Evolutionary conservation across 2,888 invertebrate species (phyloP), one percentile per base, ranked within the genome.

Genomic region (Palloptera scutellata): DNA sequence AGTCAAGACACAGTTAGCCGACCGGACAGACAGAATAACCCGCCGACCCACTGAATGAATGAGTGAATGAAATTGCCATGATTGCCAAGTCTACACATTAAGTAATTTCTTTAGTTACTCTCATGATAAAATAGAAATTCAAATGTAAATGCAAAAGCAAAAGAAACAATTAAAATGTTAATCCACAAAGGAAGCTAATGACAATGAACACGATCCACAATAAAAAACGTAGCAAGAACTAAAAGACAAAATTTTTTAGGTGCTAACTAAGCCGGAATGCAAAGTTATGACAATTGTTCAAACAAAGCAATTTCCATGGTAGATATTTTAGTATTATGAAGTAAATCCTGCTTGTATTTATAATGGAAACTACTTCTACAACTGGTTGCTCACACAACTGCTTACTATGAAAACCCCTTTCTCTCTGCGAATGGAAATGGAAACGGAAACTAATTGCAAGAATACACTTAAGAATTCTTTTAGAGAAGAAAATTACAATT

Each of bases 121-220:
- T 48, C 48, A n/a, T n/a, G 48, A 53, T 11, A 19, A 15, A 53
- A 53, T 53, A 8, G 10, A 66, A 66, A 54, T 53, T 15, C 43
- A 30, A 30, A 66, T 61, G 65, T 53, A 66, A 66, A 65, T 60
- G 65, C 43, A 30, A 30, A 66, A 54, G 65, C 60, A 66, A 66
- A 65, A 53, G 65, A 60, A 65, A 59, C 53, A 65, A 65, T 65
- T 60, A 60, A 54, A 65, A 65, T 60, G 65, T 52, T 65, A 59
- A 54, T 65, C 13, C 65, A 13, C 20, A 12, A 19, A 65, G 53
- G 43, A 65, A 42, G 53, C 53, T 65, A 60, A 61, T 66, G 60
- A 66, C 59, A 59, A 54, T 61, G 53, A 60, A 61, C 60, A 61
- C n/a, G 54, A 60, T 54, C 30, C 40, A 42, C 43, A 45, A n/a